A percentile compares a stretch with the other conserved stretches of the same genome.
These are phyloP conservation scores for Drosophila navojoa DNA, from an alignment of 1,140 invertebrate genomes.

Conservation along the genomic window DNA sequence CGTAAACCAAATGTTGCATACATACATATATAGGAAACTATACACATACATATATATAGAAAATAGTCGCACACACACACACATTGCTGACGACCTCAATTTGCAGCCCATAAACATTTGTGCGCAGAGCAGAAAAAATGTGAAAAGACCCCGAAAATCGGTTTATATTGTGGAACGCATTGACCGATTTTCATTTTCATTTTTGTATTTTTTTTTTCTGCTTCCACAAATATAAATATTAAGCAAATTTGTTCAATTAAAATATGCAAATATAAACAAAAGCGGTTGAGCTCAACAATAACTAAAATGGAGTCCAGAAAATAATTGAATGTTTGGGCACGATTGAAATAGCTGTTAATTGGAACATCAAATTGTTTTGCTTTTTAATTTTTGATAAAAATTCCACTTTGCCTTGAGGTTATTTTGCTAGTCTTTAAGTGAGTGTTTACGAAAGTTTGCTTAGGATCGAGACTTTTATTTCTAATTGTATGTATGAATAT, in stretches of 20 bases:
- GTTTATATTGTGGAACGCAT: slow-evolving; percentile 60
- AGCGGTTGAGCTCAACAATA: slow-evolving; percentile 26
- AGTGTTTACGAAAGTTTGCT: no score
- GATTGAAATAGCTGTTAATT: slow-evolving; percentile 55
- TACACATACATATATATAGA: neutral
- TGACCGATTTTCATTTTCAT: slow-evolving; percentile 57
- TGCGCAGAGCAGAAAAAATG: slow-evolving; percentile 46
- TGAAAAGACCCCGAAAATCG: slow-evolving; percentile 44
- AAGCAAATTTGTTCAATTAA: slow-evolving; percentile 16
- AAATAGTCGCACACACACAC: slow-evolving; percentile 14
- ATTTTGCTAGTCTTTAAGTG: no score
- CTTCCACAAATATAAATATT: slow-evolving; percentile 11
- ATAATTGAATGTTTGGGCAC: slow-evolving; percentile 14
- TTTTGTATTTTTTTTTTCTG: neutral
- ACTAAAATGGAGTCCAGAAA: slow-evolving; percentile 46
- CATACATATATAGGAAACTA: neutral
- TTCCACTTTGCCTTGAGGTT: no score
- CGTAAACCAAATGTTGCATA: slow-evolving; percentile 66
- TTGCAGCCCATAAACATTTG: slow-evolving; percentile 67
- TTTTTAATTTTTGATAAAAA: neutral
- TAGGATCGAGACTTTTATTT: no score
- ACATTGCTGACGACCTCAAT: slow-evolving; percentile 69
- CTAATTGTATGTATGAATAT: no score
- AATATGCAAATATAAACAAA: slow-evolving; percentile 47
- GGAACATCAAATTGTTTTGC: slow-evolving; percentile 9